Evolutionary conservation across 1,140 invertebrate genomes (phyloP), one percentile per base, ranked within the genome.

Genomic region (Zaprionus tsacasi): DNA sequence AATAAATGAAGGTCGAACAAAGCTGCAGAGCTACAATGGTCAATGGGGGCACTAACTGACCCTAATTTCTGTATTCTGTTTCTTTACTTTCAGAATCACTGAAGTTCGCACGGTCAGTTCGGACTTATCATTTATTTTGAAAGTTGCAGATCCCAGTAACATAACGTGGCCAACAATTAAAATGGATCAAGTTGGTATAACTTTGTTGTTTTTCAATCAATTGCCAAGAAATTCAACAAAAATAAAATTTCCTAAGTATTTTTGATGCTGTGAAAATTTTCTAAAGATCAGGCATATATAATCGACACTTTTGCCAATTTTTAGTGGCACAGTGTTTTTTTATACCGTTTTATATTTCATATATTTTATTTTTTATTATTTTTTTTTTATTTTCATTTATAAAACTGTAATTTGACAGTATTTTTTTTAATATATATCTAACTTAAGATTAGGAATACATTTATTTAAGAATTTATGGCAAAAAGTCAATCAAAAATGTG

Each of bases 1-100:
- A 56, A 67, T 72, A 82, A 90, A 76, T 57, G 65, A n/a, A 35
- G 68, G 38, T 7, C 35, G 38, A 0, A 15, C 40, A 77, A 59
- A 64, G 65, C 68, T 52, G 60, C 1, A n/a, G 12, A 11, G 50
- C 25, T 27, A 33, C 55, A 75, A 70, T 73, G 70, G 70, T 36
- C 63, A 58, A 58, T 64, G 25, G 54, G 54, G 10, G 21, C 40
- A 17, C 52, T 13, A 61, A 35, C 21, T 75, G 66, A 59, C 55
- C 67, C 59, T 43, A 55, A 60, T 57, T 63, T 61, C 54, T 25
- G 55, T 25, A 61, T 63, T 21, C 17, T 17, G 17, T 56, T 69
- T 61, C 50, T 36, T 36, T 36, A 61, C 11, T 0, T 0, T n/a
- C 13, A 6, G n/a, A 4, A 40, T 40, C 38, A 6, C 2, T n/a